phyloP scores from a whole-genome alignment of 2,888 invertebrate genomes.

The Unio delphinus region DNA sequence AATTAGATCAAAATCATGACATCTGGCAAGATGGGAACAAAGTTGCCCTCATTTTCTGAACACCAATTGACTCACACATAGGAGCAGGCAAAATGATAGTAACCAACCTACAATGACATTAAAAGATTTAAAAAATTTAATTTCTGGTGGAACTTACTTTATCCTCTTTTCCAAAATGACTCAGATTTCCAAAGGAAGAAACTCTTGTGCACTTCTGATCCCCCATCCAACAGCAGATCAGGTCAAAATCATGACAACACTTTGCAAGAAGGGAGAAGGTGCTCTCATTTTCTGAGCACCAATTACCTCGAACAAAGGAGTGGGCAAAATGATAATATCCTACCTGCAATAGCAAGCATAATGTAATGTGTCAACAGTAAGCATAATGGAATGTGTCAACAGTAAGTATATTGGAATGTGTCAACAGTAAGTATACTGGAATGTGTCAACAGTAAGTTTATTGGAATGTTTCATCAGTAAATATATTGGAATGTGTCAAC shows the following conservation, averaged over 20 bases:
- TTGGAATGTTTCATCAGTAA: neutral
- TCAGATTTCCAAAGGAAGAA: slow-evolving; percentile 68
- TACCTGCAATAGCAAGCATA: slow-evolving; percentile 41
- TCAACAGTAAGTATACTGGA: too few species aligned
- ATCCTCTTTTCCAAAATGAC: slow-evolving; percentile 67
- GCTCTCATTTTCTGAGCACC: slow-evolving; percentile 68
- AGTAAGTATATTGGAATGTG: too few species aligned
- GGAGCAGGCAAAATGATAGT: slow-evolving; percentile 67
- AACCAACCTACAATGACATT: too few species aligned
- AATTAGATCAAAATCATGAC: too few species aligned
- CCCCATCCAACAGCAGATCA: slow-evolving; percentile 70
- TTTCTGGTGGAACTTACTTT: slow-evolving; percentile 46
- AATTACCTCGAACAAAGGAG: slow-evolving; percentile 72
- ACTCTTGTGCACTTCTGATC: slow-evolving; percentile 55
- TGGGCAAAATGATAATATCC: slow-evolving; percentile 73
- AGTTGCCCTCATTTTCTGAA: slow-evolving; percentile 32
- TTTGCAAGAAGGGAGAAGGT: slow-evolving; percentile 71
- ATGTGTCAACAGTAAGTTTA: too few species aligned
- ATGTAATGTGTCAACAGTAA: too few species aligned
- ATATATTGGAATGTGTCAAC: neutral
- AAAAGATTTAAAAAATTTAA: too few species aligned
- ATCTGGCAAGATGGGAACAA: too few species aligned
- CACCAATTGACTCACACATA: too few species aligned
- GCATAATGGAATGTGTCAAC: too few species aligned
- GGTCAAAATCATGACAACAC: slow-evolving; percentile 73